Conservation (phyloP, 2,113 vertebrate genomes). For the Propithecus coquereli region DNA sequence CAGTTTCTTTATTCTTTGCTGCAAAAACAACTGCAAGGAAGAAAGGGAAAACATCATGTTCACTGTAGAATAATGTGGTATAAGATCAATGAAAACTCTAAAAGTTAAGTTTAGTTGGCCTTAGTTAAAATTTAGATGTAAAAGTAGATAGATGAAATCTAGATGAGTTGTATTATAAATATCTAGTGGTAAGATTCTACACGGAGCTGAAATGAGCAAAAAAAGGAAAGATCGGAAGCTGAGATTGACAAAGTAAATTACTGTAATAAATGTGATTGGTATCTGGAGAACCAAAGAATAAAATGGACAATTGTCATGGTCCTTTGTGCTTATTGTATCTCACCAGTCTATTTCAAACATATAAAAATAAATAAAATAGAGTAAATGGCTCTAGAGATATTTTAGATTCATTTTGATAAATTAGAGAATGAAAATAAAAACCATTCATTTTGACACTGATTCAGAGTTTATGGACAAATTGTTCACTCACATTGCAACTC, state of each 20-base stretch:
- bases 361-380: not conserved
- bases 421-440: constrained; percentile 15
- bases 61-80: not conserved
- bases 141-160: not conserved
- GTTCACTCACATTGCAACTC: not conserved
- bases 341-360: not conserved
- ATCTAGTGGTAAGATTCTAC: not conserved
- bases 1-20: not conserved
- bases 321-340: not conserved
- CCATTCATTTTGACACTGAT: not conserved
- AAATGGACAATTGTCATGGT: not conserved
- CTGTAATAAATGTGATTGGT: not conserved
- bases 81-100: not conserved
- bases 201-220: not conserved
- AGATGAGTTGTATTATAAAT: not conserved
- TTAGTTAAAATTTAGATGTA: constrained; percentile 20
- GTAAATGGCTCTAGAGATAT: not conserved
- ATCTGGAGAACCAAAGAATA: not conserved
- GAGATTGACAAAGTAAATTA: not conserved
- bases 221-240: not conserved
- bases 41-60: not conserved
- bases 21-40: not conserved
- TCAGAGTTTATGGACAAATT: not conserved
- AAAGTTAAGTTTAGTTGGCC: not conserved
- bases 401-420: constrained; percentile 27